These are phyloP conservation scores for Protophormia terraenovae DNA, from an alignment of 2,888 invertebrate genomes.

Conservation along the genomic window DNA sequence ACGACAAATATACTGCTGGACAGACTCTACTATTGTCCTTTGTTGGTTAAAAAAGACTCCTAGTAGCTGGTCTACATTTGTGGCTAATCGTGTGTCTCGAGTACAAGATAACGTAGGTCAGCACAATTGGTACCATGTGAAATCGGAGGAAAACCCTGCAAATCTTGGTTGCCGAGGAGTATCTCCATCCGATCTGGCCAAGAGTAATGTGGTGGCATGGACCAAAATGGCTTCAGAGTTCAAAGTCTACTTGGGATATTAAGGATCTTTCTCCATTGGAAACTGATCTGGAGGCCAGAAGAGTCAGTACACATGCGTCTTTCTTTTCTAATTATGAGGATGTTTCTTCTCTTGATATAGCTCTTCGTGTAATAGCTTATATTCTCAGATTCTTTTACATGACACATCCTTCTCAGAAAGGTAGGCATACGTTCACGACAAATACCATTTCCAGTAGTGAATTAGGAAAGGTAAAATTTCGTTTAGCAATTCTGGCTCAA, in stretches of 20 bases:
- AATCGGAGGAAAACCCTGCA: background rate
- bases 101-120: background rate
- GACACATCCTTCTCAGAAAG: no score
- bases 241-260: background rate
- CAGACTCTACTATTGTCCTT: background rate
- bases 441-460: background rate
- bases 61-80: background rate
- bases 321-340: no score
- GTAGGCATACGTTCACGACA: no score
- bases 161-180: background rate
- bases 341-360: no score
- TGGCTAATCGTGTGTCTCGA: background rate
- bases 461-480: background rate
- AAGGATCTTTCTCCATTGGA: background rate
- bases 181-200: background rate
- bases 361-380: no score
- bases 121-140: background rate
- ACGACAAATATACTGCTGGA: background rate
- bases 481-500: background rate
- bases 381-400: no score
- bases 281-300: no score
- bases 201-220: background rate
- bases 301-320: no score
- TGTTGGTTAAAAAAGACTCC: background rate
- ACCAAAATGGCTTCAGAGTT: background rate